Evolutionary conservation across 2,888 invertebrate genomes (phyloP).

Genomic region (Melanostoma mellinum): DNA sequence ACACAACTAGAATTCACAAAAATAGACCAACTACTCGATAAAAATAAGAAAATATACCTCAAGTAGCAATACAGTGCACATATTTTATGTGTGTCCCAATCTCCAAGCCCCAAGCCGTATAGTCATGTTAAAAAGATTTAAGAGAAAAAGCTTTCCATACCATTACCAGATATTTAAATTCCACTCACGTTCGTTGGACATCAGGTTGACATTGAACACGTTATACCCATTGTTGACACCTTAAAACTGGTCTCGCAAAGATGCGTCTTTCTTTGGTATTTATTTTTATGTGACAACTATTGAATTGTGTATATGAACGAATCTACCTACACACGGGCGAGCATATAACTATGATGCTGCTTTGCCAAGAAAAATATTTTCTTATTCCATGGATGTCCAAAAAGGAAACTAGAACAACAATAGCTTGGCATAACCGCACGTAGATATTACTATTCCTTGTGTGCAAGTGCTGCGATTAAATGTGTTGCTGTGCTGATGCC

Average conservation of each 20-base stretch:
- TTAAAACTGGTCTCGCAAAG: conserved; percentile 53
- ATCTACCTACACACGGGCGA: neutral
- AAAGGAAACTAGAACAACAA: conserved; percentile 53
- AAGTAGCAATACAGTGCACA: neutral
- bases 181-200: conserved; percentile 58
- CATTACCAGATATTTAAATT: conserved; percentile 40
- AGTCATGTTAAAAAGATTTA: conserved; percentile 2
- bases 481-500: too few species aligned
- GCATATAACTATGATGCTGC: neutral
- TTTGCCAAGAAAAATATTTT: conserved; percentile 35
- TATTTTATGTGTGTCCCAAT: conserved; percentile 19
- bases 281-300: conserved; percentile 8
- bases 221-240: conserved; percentile 61
- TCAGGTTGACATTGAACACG: conserved; percentile 69
- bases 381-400: conserved; percentile 55
- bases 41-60: conserved; percentile 1
- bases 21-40: neutral
- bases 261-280: conserved; percentile 41
- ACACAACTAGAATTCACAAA: conserved; percentile 12
- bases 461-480: too few species aligned
- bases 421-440: neutral
- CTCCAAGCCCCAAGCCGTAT: neutral
- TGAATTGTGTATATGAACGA: conserved; percentile 14
- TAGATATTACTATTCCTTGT: neutral
- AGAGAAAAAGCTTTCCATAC: conserved; percentile 40